These are phyloP conservation scores for Ophioninae sp. DNA, from an alignment of 2,888 invertebrate species.

Conservation along the genomic window DNA sequence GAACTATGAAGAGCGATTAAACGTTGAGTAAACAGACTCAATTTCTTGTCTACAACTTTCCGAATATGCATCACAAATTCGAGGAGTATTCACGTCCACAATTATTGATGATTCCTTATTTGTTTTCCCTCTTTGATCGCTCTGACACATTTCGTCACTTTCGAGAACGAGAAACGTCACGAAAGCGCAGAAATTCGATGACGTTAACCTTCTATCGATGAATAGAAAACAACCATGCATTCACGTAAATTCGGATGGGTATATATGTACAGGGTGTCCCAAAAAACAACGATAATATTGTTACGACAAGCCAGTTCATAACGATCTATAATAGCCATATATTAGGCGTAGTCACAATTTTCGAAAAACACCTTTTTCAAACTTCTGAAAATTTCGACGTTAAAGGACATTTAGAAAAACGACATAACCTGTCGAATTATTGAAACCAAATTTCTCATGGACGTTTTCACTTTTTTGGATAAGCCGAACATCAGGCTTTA, in stretches of 20 bases:
- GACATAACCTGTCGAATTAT: too few species aligned
- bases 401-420: too few species aligned
- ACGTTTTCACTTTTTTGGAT: too few species aligned
- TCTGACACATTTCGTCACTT: not conserved
- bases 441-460: too few species aligned
- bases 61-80: not conserved
- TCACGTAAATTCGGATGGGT: not conserved
- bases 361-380: too few species aligned
- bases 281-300: too few species aligned
- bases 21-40: not conserved
- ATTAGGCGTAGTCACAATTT: too few species aligned
- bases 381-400: too few species aligned
- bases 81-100: not conserved
- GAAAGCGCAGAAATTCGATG: conserved; percentile 38
- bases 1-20: not conserved
- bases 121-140: not conserved
- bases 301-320: too few species aligned
- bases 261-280: not conserved
- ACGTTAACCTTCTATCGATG: conserved; percentile 19
- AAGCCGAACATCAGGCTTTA: too few species aligned
- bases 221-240: conserved; percentile 1
- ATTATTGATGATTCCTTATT: not conserved
- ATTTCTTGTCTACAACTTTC: not conserved
- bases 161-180: conserved; percentile 9
- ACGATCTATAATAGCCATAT: too few species aligned